phyloP scores from a whole-genome alignment of 2,888 invertebrate species.

The Aethes cnicana region DNA sequence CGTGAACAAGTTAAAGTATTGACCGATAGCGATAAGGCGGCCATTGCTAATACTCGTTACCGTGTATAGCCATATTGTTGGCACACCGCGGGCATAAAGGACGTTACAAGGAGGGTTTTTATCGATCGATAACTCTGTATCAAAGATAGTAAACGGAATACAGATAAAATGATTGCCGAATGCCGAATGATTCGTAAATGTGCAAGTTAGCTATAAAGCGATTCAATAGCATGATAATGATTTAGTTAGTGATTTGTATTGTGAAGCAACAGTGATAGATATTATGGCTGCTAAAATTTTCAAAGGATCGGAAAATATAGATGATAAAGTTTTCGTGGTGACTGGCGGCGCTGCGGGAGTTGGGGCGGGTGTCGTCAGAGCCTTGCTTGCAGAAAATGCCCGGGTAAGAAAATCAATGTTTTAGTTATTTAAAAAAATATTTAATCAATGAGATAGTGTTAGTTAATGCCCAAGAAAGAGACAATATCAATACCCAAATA shows the following conservation, averaged over 20 bases:
- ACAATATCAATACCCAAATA: no score
- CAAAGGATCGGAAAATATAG: slow-evolving; percentile 37
- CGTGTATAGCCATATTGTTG: slow-evolving; percentile 15
- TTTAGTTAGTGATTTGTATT: not conserved
- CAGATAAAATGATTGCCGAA: slow-evolving; percentile 13
- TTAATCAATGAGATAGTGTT: no score
- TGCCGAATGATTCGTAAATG: not conserved
- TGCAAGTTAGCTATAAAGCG: slow-evolving; percentile 8
- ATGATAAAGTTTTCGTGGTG: slow-evolving; percentile 67
- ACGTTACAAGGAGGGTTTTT: slow-evolving; percentile 22
- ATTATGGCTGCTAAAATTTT: slow-evolving; percentile 13
- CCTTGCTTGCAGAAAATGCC: slow-evolving; percentile 58
- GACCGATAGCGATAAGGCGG: slow-evolving; percentile 20
- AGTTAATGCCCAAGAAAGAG: not conserved
- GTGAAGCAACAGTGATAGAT: not conserved
- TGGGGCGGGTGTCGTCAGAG: slow-evolving; percentile 62
- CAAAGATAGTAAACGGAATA: not conserved
- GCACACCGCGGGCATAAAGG: slow-evolving; percentile 4
- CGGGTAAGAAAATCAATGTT: slow-evolving; percentile 46
- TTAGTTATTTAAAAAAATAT: no score
- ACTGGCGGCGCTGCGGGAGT: slow-evolving; percentile 71
- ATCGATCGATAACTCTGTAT: slow-evolving; percentile 13
- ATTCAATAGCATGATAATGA: not conserved
- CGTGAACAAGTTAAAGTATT: no score
- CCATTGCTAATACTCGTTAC: slow-evolving; percentile 5